Base-by-base conservation (phyloP, 2,888 invertebrate genomes). In the Eretmocerus hayati region DNA sequence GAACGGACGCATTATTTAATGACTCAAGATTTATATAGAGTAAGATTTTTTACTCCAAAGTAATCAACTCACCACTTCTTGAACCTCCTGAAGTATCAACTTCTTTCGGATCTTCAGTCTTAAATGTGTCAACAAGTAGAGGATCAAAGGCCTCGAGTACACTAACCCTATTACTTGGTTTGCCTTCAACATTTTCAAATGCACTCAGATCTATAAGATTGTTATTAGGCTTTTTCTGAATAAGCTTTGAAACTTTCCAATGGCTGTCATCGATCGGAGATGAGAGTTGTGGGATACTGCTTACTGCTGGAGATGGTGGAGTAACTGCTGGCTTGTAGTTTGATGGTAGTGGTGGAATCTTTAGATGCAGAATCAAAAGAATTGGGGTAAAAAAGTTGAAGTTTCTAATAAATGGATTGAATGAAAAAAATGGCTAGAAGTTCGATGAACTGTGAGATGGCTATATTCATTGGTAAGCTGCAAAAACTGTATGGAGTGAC, bases 131-230 rank as follows among this genome's bases (percentile, higher is more conserved):
- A 19, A 74, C 78, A 62, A 87, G 76, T 67, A 91, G 76, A 40
- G 91, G 91, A 79, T 91, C 91, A 71, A 91, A 91, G 54, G 88
- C 88, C 71, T 90, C 89, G 62, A 91, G 74, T 62, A 91, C 84
- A 74, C 87, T 87, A 44, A 77, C 79, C 56, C 79, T 69, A 36
- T 76, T 78, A 59, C 74, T 77, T 56, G 73, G 72, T 54, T 70
- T 75, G 59, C 74, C 77, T 47, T 76, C 76, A 19, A 41, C 6
- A 23, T 43, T 62, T 52, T 72, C 72, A 41, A 67, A 72, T 42
- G 72, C 71, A 44, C 74, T 76, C 56, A 81, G 68, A 67, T 81
- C 80, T 60, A 81, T 81, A 46, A 81, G 72, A 72, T 80, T 80
- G 61, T 72, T 75, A 61, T 76, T 74, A 57, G 72, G 70, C 52